Evolutionary conservation across 53 echinoderm and acorn worm species (phyloP).

Genomic region (Holothuria leucospilota): DNA sequence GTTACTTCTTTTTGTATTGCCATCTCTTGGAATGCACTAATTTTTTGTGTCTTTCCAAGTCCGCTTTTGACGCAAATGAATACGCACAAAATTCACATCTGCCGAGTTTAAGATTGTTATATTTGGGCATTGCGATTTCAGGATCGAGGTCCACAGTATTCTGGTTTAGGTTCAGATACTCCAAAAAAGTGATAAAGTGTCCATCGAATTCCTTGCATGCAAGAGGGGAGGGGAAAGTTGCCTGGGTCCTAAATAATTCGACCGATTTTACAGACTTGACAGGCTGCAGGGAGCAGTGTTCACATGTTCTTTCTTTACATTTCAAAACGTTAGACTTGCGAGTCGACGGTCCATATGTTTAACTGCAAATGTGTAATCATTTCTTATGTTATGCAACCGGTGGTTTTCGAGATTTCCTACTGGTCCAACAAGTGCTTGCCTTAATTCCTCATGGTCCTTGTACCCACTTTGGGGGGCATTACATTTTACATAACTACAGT

Average conservation of each 20-base stretch:
- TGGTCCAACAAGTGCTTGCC: no score
- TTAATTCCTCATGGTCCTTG: no score
- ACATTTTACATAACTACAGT: background rate
- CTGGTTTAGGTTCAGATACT: background rate
- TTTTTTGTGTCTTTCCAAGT: constrained; percentile 16
- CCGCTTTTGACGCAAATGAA: constrained; percentile 9
- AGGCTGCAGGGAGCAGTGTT: background rate
- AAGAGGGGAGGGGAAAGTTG: constrained; percentile 13
- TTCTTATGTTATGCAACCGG: background rate
- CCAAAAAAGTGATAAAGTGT: background rate
- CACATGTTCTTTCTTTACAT: constrained; percentile 10
- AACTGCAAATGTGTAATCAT: background rate
- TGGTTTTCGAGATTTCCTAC: no score
- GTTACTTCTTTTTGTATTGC: background rate
- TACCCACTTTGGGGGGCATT: no score
- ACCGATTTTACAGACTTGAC: constrained; percentile 1
- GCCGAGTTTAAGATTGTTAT: background rate
- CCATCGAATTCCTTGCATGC: constrained; percentile 1
- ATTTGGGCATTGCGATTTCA: constrained; percentile 5
- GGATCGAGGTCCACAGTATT: background rate
- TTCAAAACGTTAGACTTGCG: constrained; percentile 7
- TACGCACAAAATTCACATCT: background rate
- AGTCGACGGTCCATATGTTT: constrained; percentile 15
- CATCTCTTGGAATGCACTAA: background rate
- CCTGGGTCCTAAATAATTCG: background rate